Evolutionary conservation across 35 echinoderm and acorn worm species (phyloP).

Genomic region (Diadema setosum): DNA sequence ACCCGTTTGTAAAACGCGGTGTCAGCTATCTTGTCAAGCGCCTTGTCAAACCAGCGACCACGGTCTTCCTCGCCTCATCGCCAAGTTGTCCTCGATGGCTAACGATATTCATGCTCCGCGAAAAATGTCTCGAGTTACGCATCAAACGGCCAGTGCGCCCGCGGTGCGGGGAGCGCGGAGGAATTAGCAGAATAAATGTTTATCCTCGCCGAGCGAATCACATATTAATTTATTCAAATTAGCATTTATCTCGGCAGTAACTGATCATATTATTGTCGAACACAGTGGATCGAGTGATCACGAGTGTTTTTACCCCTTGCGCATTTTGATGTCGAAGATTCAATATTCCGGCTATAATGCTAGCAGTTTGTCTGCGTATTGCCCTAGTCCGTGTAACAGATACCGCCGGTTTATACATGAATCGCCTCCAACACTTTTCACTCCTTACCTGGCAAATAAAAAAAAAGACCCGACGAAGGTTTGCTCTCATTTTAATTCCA

Average conservation of each 20-base stretch:
- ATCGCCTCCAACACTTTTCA: neutral
- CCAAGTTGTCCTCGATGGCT: neutral
- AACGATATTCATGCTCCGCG: slow-evolving; percentile 16
- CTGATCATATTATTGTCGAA: slow-evolving; percentile 30
- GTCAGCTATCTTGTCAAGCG: too few relatives aligned
- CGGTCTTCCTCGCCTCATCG: too few relatives aligned
- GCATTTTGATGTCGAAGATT: slow-evolving; percentile 17
- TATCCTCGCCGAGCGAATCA: slow-evolving; percentile 14
- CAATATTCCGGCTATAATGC: slow-evolving; percentile 2
- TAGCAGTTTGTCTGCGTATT: neutral
- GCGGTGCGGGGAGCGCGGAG: neutral
- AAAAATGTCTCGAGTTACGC: slow-evolving; percentile 10
- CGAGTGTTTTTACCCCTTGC: neutral
- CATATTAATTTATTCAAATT: slow-evolving; percentile 37
- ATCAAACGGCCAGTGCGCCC: neutral
- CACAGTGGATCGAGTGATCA: slow-evolving; percentile 8
- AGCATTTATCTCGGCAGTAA: slow-evolving; percentile 32
- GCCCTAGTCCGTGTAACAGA: slow-evolving; percentile 1
- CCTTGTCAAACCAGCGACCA: too few relatives aligned
- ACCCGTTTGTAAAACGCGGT: too few relatives aligned
- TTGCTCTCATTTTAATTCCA: slow-evolving; percentile 27
- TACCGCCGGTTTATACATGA: neutral
- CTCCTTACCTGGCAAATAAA: neutral
- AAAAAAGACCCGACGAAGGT: neutral
- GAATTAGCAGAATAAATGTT: slow-evolving; percentile 36